phyloP scores from a whole-genome alignment of 2,888 invertebrate species.

The Leucophenga montana region DNA sequence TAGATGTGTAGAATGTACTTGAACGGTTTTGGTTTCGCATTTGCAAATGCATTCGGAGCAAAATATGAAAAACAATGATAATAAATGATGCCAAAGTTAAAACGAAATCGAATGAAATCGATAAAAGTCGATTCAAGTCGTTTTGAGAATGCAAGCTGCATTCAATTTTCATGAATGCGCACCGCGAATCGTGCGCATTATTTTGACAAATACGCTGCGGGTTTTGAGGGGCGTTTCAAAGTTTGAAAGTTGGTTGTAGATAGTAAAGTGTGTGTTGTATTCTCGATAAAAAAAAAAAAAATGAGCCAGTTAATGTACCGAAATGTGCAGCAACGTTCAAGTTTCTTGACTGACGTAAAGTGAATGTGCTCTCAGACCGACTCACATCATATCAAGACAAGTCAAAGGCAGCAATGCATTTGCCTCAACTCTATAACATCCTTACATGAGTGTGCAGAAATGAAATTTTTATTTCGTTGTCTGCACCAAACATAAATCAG shows the following conservation, averaged over 20 bases:
- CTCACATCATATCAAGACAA: background rate
- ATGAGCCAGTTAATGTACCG: slow-evolving; percentile 6
- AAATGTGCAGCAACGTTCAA: background rate
- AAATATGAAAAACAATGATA: slow-evolving; percentile 16
- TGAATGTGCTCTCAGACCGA: background rate
- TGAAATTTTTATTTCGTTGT: slow-evolving; percentile 9
- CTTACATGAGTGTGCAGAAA: background rate
- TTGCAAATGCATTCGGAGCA: background rate
- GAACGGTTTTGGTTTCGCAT: too few relatives aligned
- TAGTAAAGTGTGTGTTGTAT: too few relatives aligned
- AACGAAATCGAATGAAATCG: slow-evolving; percentile 10
- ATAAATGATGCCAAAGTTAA: slow-evolving; percentile 6
- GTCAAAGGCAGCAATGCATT: background rate
- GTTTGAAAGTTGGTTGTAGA: too few relatives aligned
- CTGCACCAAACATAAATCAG: slow-evolving; percentile 16
- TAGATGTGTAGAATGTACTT: too few relatives aligned
- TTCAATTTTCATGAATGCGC: slow-evolving; percentile 10
- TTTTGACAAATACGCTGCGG: slow-evolving; percentile 5
- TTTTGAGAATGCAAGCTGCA: slow-evolving; percentile 5
- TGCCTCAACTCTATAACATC: too few relatives aligned
- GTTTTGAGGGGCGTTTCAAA: too few relatives aligned
- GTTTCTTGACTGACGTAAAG: background rate
- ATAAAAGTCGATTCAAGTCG: background rate
- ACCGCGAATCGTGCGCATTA: background rate
- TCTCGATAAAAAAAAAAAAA: background rate